Conservation (phyloP, 1,140 invertebrate species). For the Eurytemora carolleeae region DNA sequence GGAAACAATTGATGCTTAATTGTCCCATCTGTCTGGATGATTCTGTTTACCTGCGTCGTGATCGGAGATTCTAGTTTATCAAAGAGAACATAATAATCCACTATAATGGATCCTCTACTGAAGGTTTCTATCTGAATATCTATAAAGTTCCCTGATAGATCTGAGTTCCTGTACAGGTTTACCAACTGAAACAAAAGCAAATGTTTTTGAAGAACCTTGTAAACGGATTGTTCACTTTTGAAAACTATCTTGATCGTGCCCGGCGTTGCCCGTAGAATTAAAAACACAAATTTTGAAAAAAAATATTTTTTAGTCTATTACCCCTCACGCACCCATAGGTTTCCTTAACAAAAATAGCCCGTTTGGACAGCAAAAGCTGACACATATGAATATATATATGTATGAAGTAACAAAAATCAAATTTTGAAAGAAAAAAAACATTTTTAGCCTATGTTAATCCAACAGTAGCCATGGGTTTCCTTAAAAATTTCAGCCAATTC, state of each 20-base stretch:
- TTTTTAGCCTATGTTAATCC: no score
- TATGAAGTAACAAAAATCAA: not conserved
- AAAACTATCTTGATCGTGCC: not conserved
- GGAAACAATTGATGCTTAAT: no score
- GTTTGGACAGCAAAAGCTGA: no score
- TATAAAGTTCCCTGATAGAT: slow-evolving; percentile 56
- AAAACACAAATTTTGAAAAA: no score
- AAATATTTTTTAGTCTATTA: no score
- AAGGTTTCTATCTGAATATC: slow-evolving; percentile 65
- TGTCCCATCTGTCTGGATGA: slow-evolving; percentile 4
- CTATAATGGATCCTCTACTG: slow-evolving; percentile 57
- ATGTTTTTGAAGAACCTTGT: slow-evolving; percentile 4
- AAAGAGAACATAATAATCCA: slow-evolving; percentile 64
- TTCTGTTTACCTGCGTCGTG: slow-evolving; percentile 6
- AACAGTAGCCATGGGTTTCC: no score
- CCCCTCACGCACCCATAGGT: no score
- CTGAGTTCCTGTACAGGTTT: slow-evolving; percentile 50
- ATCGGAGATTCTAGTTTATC: slow-evolving; percentile 38
- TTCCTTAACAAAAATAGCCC: no score
- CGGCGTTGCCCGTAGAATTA: not conserved
- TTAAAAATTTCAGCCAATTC: no score
- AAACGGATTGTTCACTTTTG: not conserved
- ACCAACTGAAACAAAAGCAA: slow-evolving; percentile 41
- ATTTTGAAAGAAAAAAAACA: not conserved
- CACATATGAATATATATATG: not conserved